phyloP scores from a whole-genome alignment of 2,888 invertebrate genomes.

The Caradrina kadenii region DNA sequence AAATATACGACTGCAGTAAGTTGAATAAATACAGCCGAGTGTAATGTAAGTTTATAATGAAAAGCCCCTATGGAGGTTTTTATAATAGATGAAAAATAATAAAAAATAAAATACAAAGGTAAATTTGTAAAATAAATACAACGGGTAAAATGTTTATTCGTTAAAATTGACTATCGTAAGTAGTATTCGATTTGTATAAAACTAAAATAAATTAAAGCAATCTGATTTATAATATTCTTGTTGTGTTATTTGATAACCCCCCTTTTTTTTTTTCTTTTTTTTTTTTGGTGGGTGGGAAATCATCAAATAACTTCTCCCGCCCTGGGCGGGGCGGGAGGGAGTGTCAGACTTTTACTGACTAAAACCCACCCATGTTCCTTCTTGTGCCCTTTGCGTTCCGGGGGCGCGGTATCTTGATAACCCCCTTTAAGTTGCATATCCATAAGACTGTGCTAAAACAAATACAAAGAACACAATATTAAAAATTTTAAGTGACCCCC shows the following conservation, averaged over 20 bases:
- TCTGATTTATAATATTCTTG: constrained; percentile 88
- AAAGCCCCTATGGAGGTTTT: constrained; percentile 90
- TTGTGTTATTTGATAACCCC: constrained; percentile 80
- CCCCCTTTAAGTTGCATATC: neutral
- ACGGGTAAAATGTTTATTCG: constrained; percentile 90
- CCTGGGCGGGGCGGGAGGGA: too few relatives aligned
- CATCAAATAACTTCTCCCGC: too few relatives aligned
- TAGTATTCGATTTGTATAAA: constrained; percentile 91
- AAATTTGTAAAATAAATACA: constrained; percentile 88
- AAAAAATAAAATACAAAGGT: constrained; percentile 86
- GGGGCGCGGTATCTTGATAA: too few relatives aligned
- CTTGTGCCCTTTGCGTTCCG: too few relatives aligned
- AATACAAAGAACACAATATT: too few relatives aligned
- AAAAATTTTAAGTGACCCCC: too few relatives aligned
- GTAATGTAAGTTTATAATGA: constrained; percentile 89
- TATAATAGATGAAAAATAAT: constrained; percentile 83
- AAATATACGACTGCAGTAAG: constrained; percentile 85
- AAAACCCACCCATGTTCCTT: too few relatives aligned
- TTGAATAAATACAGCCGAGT: constrained; percentile 80
- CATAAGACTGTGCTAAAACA: too few relatives aligned
- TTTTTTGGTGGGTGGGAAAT: too few relatives aligned
- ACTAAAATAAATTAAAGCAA: constrained; percentile 90
- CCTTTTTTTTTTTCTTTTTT: neutral
- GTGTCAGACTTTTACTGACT: too few relatives aligned
- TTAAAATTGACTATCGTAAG: constrained; percentile 90